These are phyloP conservation scores for Lepidurus apus DNA, from an alignment of 1,140 invertebrate species.

Conservation along the genomic window DNA sequence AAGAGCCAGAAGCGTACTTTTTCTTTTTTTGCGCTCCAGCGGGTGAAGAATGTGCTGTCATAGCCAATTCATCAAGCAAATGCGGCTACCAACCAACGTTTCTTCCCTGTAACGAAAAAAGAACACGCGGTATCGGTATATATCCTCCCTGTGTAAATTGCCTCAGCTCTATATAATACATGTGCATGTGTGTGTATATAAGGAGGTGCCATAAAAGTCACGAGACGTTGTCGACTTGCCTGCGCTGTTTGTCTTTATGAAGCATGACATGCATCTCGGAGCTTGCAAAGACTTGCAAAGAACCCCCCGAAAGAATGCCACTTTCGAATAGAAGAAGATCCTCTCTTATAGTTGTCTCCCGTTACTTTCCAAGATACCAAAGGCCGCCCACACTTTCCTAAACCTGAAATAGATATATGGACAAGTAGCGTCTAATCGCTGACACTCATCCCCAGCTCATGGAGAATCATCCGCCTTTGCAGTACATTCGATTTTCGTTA, in stretches of 20 bases:
- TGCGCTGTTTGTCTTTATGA: neutral
- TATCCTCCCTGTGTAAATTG: neutral
- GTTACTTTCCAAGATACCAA: neutral
- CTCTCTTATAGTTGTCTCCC: neutral
- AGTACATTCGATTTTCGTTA: no score
- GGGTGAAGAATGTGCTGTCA: constrained; percentile 7
- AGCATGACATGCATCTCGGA: neutral
- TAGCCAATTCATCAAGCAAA: constrained; percentile 9
- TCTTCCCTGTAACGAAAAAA: neutral
- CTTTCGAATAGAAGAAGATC: neutral
- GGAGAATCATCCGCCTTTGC: no score
- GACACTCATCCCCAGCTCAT: no score
- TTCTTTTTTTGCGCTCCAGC: neutral
- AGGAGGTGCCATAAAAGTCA: constrained; percentile 15
- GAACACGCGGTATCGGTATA: neutral
- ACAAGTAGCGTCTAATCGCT: no score
- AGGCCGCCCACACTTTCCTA: neutral
- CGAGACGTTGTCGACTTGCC: constrained; percentile 1
- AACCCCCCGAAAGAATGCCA: neutral
- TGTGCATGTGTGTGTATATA: neutral
- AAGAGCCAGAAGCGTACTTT: neutral
- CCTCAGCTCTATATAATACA: neutral
- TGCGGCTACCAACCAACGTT: neutral
- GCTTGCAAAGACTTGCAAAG: neutral
- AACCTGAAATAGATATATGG: neutral